A percentile compares a stretch with the other conserved stretches of the same genome.
Evolutionary conservation across 2,797 vertebrate species (phyloP).

Genomic region (Tamandua tetradactyla): DNA sequence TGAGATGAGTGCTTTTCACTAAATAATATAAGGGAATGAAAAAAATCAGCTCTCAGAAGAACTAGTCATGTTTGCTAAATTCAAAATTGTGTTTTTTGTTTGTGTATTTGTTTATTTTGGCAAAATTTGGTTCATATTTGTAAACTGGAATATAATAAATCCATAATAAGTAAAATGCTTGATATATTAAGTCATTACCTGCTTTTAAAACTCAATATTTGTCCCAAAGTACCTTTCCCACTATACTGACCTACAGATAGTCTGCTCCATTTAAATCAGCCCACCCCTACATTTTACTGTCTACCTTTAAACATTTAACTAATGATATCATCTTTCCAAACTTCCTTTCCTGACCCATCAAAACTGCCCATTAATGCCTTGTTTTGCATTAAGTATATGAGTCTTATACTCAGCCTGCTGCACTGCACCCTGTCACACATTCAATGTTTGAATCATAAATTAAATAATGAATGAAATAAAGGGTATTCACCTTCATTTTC

Average conservation of each 20-base stretch:
- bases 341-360: background rate
- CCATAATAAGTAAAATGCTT: background rate
- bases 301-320: slow-evolving; percentile 17
- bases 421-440: background rate
- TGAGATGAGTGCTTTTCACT: background rate
- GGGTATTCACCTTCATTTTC: background rate
- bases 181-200: background rate
- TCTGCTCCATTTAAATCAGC: background rate
- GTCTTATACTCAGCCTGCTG: background rate
- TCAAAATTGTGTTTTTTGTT: background rate
- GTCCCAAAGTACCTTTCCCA: background rate
- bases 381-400: background rate
- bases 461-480: slow-evolving; percentile 23
- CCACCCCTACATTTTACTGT: background rate
- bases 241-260: background rate
- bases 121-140: background rate
- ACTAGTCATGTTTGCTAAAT: slow-evolving; percentile 24
- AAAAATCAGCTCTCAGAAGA: background rate
- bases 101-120: slow-evolving; percentile 35
- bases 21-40: background rate
- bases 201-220: slow-evolving; percentile 36
- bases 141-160: background rate
- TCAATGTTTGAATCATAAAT: slow-evolving; percentile 19
- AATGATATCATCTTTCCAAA: background rate
- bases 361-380: background rate